phyloP scores from a whole-genome alignment of 2,113 vertebrate species.

The Clinocottus analis region DNA sequence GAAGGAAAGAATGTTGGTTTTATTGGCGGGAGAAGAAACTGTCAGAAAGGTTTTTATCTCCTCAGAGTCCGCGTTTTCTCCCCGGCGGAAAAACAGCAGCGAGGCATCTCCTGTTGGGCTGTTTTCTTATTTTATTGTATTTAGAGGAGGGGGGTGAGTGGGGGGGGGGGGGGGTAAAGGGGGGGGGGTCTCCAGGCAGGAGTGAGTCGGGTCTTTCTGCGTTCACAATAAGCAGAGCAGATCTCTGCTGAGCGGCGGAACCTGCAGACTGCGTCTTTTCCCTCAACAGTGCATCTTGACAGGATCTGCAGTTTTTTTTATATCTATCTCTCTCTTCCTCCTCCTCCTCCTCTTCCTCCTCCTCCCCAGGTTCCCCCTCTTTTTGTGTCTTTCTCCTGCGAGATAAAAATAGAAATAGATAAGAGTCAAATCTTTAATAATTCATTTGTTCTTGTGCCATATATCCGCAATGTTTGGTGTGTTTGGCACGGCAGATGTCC shows the following conservation, averaged over 20 bases:
- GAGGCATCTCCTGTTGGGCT: slow-evolving; percentile 44
- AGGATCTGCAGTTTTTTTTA: slow-evolving; percentile 71
- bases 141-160: slow-evolving; percentile 25
- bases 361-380: slow-evolving; percentile 23
- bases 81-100: slow-evolving; percentile 33
- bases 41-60: slow-evolving; percentile 19
- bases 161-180: no score
- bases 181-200: no score
- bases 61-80: slow-evolving; percentile 43
- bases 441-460: slow-evolving; percentile 77
- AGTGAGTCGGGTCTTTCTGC: no score
- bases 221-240: no score
- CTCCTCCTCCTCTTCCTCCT: slow-evolving; percentile 2
- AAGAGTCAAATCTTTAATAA: slow-evolving; percentile 78
- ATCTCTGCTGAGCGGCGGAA: no score
- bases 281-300: slow-evolving; percentile 70
- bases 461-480: slow-evolving; percentile 79
- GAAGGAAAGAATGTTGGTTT: no score
- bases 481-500: slow-evolving; percentile 48
- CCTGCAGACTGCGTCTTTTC: slow-evolving; percentile 75
- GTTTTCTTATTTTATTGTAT: neutral
- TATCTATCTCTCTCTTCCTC: neutral
- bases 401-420: slow-evolving; percentile 76
- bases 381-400: neutral
- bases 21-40: no score